Base-by-base conservation (phyloP, 2,797 vertebrate genomes). In the Eulemur coronatus region DNA sequence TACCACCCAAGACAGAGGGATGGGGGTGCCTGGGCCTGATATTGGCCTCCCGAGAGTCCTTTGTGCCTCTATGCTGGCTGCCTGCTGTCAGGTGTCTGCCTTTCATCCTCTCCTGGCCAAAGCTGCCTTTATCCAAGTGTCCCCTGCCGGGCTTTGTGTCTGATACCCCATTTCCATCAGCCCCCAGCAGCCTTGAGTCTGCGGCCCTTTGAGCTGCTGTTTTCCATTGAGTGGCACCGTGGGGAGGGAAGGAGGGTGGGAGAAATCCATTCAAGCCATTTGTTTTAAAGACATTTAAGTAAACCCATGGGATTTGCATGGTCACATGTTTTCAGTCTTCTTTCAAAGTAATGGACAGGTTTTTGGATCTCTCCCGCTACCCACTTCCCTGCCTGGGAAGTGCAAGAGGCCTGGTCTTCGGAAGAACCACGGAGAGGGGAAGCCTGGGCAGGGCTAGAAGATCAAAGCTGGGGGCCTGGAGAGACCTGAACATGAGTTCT, bases 251-350 rank as follows among this genome's bases (percentile, higher is more conserved):
- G n/a, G 50, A 22, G 35, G 76, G n/a, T 43, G 76, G 79, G 79
- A 61, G 78, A 84, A 73, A 94, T 65, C 89, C 86, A 55, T 87
- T 95, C 89, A 84, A 50, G 73, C 43, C 65, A 2, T 96, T 97
- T 93, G 89, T 95, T 95, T 93, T 92, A 92, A 92, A 92, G 95
- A 92, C 94, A 38, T 92, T 87, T 73, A 67, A 91, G 91, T 70
- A 87, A 96, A 75, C 86, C 81, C 96, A 4, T 43, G 96, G 80
- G 91, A 90, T 91, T 17, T 84, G 70, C 52, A 46, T 33, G 55
- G 92, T 89, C 80, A 82, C 81, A 10, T 89, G 82, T 67, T 81
- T 93, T 30, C 52, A 22, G 55, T 78, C 84, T 91, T 73, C 57
- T 96, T 92, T 96, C 84, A 92, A 75, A 75, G 52, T 63, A 75